Base-by-base conservation (phyloP, 2,888 invertebrate species). In the Thelaira solivaga region DNA sequence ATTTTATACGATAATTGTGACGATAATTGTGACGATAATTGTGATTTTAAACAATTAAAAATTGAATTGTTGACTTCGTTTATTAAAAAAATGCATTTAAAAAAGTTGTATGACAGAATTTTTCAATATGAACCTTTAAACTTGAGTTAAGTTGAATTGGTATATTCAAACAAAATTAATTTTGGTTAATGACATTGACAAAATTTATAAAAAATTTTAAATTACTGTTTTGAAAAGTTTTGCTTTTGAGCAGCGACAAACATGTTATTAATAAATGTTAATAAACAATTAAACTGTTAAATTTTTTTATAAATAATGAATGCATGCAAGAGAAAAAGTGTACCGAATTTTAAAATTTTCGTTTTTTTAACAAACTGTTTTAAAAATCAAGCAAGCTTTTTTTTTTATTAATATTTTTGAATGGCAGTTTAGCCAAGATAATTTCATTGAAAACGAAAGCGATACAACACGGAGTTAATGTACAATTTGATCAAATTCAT, bases 401-500 rank as follows among this genome's bases (percentile, higher is more conserved):
- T 36, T 24, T 55, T 11, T 51, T n/a, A 16, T 13, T 61, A 13
- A 11, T n/a, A 2, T n/a, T 11, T 5, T 26, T 22, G 4, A 47
- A 2, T 45, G 20, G n/a, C 43, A 61, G 31, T 61, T 43, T 22
- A 24, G n/a, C 18, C 5, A 4, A 51, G 1, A 41, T 51, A 41
- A 41, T 51, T 51, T 51, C 55, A 20, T 24, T n/a, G n/a, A 22
- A 43, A 65, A 67, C 24, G 43, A 53, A 67, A 22, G 10, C 16
- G 16, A 41, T 45, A 34, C n/a, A n/a, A n/a, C n/a, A n/a, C n/a
- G n/a, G n/a, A n/a, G n/a, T n/a, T n/a, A 31, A 31, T 8, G 10
- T 31, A 31, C 8, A 31, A 31, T 10, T 47, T n/a, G 10, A 55
- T 67, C 24, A 29, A 47, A 13, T 55, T 4, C 36, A 26, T n/a